phyloP scores from a whole-genome alignment of 2,888 invertebrate species.

The Margaritifera margaritifera region DNA sequence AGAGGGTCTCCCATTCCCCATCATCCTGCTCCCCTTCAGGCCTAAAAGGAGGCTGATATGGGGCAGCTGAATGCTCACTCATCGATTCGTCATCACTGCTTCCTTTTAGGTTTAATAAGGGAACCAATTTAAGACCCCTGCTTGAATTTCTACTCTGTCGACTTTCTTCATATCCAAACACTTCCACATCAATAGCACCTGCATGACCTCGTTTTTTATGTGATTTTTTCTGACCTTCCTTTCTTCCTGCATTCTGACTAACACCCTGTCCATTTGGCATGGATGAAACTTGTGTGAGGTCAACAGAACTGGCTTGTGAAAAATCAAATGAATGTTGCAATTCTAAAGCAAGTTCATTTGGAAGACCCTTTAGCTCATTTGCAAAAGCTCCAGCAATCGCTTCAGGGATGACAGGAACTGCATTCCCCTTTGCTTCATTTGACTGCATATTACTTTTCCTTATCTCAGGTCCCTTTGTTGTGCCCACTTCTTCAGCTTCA shows the following conservation, averaged over 20 bases:
- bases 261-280: not conserved
- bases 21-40: constrained; percentile 6
- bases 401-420: too few species aligned
- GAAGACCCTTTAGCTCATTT: too few species aligned
- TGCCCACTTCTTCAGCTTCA: not conserved
- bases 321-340: constrained; percentile 35
- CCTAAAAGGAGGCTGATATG: not conserved
- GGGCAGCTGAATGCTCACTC: constrained; percentile 11
- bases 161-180: constrained; percentile 56
- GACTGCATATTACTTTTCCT: constrained; percentile 6
- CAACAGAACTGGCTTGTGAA: constrained; percentile 18
- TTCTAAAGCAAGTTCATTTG: constrained; percentile 27
- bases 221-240: constrained; percentile 22
- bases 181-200: constrained; percentile 58
- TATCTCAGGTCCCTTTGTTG: not conserved
- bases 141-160: constrained; percentile 42
- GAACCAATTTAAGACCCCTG: constrained; percentile 40
- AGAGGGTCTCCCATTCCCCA: constrained; percentile 39
- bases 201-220: constrained; percentile 33
- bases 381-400: too few species aligned
- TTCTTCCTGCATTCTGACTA: constrained; percentile 14
- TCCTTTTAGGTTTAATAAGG: constrained; percentile 47
- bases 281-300: constrained; percentile 27
- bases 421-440: too few species aligned
- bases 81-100: constrained; percentile 57